Evolutionary conservation across 1,140 invertebrate species (phyloP).

Genomic region (Neodiprion fabricii): DNA sequence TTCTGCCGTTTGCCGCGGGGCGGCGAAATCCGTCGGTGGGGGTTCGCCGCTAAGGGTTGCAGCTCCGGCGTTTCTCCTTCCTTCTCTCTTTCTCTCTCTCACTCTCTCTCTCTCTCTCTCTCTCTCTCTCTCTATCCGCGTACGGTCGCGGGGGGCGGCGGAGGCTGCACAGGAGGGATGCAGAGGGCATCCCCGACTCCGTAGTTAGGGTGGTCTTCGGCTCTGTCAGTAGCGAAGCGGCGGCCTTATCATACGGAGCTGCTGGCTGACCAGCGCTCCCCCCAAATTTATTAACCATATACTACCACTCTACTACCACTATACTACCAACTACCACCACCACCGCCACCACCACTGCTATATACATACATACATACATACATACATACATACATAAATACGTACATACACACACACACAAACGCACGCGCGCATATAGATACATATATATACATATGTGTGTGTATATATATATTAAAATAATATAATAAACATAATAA

Average conservation of each 20-base stretch:
- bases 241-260: conserved; percentile 63
- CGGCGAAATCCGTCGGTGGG: conserved; percentile 57
- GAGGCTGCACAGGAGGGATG: conserved; percentile 22
- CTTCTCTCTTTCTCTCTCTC: conserved; percentile 22
- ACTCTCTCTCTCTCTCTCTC: conserved; percentile 23
- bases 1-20: conserved; percentile 52
- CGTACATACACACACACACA: too few species aligned
- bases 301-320: too few species aligned
- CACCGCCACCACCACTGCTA: conserved; percentile 24
- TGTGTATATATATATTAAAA: too few species aligned
- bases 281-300: conserved; percentile 34
- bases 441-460: too few species aligned
- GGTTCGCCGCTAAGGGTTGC: conserved; percentile 51
- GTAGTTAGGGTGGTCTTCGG: conserved; percentile 62
- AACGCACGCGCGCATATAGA: too few species aligned
- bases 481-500: too few species aligned
- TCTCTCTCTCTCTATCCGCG: background rate
- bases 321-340: conserved; percentile 30
- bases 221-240: conserved; percentile 62
- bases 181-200: conserved; percentile 45
- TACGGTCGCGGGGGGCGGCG: background rate
- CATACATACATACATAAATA: background rate
- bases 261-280: conserved; percentile 57
- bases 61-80: conserved; percentile 27
- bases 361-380: conserved; percentile 3